Conservation (phyloP, 2,888 invertebrate species). For the Apomyelois bistriatella region DNA sequence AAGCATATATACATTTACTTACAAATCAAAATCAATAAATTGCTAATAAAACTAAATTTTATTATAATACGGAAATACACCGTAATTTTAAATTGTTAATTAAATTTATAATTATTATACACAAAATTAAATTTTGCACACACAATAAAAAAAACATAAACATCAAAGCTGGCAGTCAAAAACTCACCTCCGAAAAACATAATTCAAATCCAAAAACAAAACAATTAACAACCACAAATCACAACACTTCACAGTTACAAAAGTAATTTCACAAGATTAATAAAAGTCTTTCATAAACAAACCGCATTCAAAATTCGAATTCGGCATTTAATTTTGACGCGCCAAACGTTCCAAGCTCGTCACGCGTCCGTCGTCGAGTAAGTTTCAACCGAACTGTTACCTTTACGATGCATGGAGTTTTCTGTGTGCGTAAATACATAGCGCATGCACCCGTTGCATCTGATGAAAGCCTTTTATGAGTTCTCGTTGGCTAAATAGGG, state of each 20-base stretch:
- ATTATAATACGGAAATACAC: too few species aligned
- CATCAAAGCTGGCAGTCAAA: background rate
- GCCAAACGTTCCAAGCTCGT: background rate
- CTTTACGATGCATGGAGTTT: conserved; percentile 4
- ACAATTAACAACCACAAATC: background rate
- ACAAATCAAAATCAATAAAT: too few species aligned
- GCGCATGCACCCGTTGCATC: conserved; percentile 5
- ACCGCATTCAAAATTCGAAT: conserved; percentile 6
- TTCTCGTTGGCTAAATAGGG: conserved; percentile 6
- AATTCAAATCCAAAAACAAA: background rate
- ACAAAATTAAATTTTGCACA: too few species aligned
- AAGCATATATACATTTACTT: too few species aligned
- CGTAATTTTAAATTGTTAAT: too few species aligned
- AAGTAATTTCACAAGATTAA: background rate
- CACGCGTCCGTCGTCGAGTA: background rate
- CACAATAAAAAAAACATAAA: background rate
- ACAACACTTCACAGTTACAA: conserved; percentile 1
- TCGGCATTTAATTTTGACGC: conserved; percentile 5
- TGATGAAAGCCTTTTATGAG: conserved; percentile 9
- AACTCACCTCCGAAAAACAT: background rate
- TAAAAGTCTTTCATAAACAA: background rate
- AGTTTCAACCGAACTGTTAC: conserved; percentile 1
- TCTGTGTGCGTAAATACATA: conserved; percentile 3
- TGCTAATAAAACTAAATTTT: too few species aligned
- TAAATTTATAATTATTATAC: too few species aligned